Base-by-base conservation (phyloP, 2,888 invertebrate species). In the Polylopha cassiicola region DNA sequence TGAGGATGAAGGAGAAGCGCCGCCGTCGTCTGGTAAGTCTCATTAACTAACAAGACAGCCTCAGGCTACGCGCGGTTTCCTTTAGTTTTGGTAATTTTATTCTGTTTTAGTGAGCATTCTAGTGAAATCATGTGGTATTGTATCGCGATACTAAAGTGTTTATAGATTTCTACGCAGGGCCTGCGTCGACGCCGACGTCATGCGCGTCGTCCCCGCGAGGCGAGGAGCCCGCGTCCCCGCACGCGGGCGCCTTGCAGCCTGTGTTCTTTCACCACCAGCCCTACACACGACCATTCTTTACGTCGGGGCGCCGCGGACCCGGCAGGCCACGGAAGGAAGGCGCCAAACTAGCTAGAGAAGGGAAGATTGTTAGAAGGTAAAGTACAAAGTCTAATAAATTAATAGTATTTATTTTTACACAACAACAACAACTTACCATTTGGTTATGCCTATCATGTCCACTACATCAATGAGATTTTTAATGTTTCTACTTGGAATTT, bases 241-340 rank as follows among this genome's bases (percentile, higher is more conserved):
- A 89, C 63, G 79, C 71, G 2, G 65, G 50, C 5, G 53, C 76
- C 6, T 56, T 73, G 2, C 82, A 79, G 44, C 77, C 80, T 8
- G 56, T 74, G 0, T 85, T 81, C 55, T 85, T 84, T 48, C 82
- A 82, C 44, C 82, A 82, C 39, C 84, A 80, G 51, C 69, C 73
- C 2, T 85, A 82, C 45, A 66, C 79, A 6, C 58, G 86, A 15
- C 84, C 86, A 26, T 86, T 84, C 55, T 85, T 86, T 46, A 77
- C 80, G 5, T 76, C 87, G 38, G 89, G 90, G 34, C 88, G 91
- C 50, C 87, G 94, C 48, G 93, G 94, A 30, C 92, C 94, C 9
- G 94, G 94, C 7, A 86, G 94, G 57, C 94, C 94, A 6, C 87
- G 93, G 46, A 92, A 94, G 61, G 93, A 94, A 72, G 90, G 91